Conservation (phyloP, 2,797 vertebrate genomes). For the Diceros bicornis region DNA sequence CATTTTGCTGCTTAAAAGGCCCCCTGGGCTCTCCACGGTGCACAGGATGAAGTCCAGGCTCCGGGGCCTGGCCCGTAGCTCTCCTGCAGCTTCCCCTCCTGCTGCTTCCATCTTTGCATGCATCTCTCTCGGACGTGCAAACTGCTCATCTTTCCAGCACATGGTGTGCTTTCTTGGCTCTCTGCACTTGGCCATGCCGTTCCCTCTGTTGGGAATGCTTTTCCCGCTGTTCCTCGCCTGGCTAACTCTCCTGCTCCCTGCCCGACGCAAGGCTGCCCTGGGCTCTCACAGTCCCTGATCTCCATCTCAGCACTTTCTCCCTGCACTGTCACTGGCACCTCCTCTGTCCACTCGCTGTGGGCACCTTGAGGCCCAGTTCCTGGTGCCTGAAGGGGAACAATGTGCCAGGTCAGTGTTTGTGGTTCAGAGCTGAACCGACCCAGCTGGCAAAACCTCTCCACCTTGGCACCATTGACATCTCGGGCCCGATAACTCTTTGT, state of each 20-base stretch:
- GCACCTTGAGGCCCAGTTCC: not conserved
- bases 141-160: not conserved
- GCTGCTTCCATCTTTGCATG: not conserved
- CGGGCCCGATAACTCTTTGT: not conserved
- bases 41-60: not conserved
- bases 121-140: not conserved
- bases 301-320: not conserved
- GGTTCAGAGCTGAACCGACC: not conserved
- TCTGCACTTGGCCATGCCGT: not conserved
- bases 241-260: not conserved
- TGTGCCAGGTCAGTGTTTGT: not conserved
- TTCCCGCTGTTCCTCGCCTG: not conserved
- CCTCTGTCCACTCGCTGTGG: not conserved
- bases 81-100: not conserved
- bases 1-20: not conserved
- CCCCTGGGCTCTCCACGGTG: rapidly evolving
- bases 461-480: not conserved
- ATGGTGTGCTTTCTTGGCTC: not conserved
- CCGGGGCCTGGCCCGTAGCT: not conserved
- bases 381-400: rapidly evolving
- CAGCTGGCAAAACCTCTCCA: not conserved
- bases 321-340: not conserved
- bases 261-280: not conserved
- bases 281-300: no score
- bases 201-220: not conserved